Evolutionary conservation across 2,113 vertebrate species (phyloP).

Genomic region (Ceuthmochares aereus): DNA sequence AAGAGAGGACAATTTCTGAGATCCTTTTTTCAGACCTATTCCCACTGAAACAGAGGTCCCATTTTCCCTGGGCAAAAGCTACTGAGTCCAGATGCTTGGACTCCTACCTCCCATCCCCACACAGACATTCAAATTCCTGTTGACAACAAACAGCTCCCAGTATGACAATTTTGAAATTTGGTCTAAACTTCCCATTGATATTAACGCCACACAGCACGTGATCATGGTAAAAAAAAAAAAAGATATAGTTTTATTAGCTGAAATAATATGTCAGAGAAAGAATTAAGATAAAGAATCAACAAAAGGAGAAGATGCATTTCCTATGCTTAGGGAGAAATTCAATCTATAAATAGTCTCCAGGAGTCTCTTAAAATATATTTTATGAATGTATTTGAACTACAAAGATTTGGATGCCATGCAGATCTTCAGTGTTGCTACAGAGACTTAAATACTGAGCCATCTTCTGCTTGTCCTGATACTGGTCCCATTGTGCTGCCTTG

Average conservation of each 20-base stretch:
- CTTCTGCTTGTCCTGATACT: neutral
- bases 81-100: neutral
- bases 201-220: rapidly evolving
- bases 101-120: neutral
- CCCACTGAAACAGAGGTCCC: neutral
- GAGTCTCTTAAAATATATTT: neutral
- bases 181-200: neutral
- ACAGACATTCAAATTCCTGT: neutral
- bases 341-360: neutral
- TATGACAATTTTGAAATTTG: rapidly evolving
- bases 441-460: neutral
- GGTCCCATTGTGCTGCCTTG: neutral
- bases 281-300: neutral
- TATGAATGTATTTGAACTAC: neutral
- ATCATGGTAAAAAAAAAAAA: neutral
- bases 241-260: neutral
- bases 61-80: rapidly evolving
- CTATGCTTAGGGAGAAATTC: neutral
- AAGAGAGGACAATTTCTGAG: neutral
- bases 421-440: neutral
- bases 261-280: neutral
- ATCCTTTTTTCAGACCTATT: neutral
- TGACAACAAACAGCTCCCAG: neutral
- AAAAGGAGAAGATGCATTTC: neutral
- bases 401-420: neutral